Evolutionary conservation across 2,797 vertebrate species (phyloP).

Genomic region (Catharus ustulatus): DNA sequence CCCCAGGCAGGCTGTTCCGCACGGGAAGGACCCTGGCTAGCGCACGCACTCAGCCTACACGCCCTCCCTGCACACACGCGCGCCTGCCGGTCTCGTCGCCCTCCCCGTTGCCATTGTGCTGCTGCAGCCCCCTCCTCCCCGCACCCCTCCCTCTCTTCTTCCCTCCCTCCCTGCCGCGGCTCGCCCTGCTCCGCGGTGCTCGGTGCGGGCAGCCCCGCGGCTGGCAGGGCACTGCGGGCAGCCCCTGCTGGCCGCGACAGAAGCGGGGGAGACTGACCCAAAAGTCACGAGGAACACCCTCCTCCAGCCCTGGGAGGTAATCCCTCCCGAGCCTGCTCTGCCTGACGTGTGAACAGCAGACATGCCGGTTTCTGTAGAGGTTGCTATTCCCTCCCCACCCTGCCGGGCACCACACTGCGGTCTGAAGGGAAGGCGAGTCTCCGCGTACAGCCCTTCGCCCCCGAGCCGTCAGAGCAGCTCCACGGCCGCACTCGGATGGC

Average conservation of each 20-base stretch:
- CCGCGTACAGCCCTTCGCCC: not conserved
- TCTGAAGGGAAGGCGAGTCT: not conserved
- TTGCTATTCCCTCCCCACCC: not conserved
- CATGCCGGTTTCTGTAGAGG: constrained; percentile 3
- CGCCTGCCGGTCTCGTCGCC: not conserved
- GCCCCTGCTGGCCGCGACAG: not conserved
- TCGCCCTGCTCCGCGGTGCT: not conserved
- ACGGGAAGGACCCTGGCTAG: not conserved
- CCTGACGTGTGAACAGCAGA: constrained; percentile 21
- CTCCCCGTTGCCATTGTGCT: constrained; percentile 19
- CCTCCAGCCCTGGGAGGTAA: constrained; percentile 28
- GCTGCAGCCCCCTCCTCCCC: not conserved
- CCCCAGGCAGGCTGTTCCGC: not conserved
- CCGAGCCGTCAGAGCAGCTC: not conserved
- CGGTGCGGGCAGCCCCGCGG: not conserved
- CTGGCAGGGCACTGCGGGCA: constrained; percentile 24
- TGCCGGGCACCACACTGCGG: constrained; percentile 15
- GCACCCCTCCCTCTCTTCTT: not conserved
- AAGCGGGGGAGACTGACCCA: constrained; percentile 13
- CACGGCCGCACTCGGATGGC: not conserved
- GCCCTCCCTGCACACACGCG: not conserved
- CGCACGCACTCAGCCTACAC: not conserved
- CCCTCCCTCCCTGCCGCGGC: not conserved
- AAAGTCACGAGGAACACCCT: constrained; percentile 47
- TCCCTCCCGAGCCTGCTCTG: not conserved